Conservation (phyloP, 2,888 invertebrate genomes). For the Phania funesta region DNA sequence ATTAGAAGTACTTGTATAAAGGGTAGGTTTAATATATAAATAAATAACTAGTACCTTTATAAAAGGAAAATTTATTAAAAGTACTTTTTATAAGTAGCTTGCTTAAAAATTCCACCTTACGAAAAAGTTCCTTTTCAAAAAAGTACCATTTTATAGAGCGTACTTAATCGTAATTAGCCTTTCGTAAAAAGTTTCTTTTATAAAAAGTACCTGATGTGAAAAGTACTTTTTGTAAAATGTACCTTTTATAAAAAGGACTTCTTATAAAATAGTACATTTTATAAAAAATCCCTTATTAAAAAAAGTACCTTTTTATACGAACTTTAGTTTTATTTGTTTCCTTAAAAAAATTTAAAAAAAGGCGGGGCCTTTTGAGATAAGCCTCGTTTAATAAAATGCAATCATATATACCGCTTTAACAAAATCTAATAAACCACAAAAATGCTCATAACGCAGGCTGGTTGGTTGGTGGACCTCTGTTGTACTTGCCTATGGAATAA, state of each 20-base stretch:
- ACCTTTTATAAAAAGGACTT: neutral
- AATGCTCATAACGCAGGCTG: conserved; percentile 2
- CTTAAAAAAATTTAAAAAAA: neutral
- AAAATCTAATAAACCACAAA: neutral
- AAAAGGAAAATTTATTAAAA: too few species aligned
- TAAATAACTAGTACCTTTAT: too few species aligned
- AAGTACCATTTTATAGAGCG: too few species aligned
- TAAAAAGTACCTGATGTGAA: neutral
- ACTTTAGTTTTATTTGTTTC: too few species aligned
- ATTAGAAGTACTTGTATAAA: too few species aligned
- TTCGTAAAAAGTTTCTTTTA: neutral
- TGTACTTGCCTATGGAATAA: neutral
- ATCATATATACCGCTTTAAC: conserved; percentile 39
- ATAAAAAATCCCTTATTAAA: too few species aligned
- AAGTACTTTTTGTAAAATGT: neutral
- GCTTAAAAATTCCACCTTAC: too few species aligned
- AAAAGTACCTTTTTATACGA: too few species aligned
- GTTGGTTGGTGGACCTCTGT: conserved; percentile 2
- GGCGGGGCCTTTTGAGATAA: neutral
- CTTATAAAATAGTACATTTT: neutral
- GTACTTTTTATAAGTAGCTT: too few species aligned
- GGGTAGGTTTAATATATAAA: too few species aligned
- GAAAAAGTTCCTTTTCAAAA: too few species aligned
- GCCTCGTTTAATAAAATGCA: neutral
- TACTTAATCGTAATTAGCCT: too few species aligned